A percentile compares a stretch with the other conserved stretches of the same genome.
Conservation (phyloP, 2,888 invertebrate genomes). For the Agapostemon virescens region DNA sequence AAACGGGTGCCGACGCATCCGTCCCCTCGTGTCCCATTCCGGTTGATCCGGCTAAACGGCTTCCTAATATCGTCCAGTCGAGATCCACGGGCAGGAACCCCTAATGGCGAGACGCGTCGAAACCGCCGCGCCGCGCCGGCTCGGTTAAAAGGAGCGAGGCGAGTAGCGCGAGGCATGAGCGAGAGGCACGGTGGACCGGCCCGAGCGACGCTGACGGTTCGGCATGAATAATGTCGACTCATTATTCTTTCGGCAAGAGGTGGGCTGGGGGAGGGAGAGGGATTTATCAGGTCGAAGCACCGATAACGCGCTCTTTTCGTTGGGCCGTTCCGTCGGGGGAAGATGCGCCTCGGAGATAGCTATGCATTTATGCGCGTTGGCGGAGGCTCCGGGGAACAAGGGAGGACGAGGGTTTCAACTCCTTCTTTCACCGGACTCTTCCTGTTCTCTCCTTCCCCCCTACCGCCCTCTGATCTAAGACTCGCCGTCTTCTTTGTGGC, state of each 20-base stretch:
- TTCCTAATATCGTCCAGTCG: slow-evolving; percentile 66
- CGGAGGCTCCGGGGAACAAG: slow-evolving; percentile 51
- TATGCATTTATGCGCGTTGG: slow-evolving; percentile 74
- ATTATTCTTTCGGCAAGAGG: slow-evolving; percentile 73
- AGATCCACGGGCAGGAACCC: slow-evolving; percentile 57
- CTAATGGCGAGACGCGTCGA: slow-evolving; percentile 68
- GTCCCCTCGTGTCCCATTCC: slow-evolving; percentile 50
- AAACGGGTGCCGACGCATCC: slow-evolving; percentile 55
- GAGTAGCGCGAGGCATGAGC: slow-evolving; percentile 23
- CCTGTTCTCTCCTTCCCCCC: neutral
- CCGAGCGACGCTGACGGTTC: slow-evolving; percentile 70
- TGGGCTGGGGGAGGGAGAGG: slow-evolving; percentile 51
- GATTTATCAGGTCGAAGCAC: slow-evolving; percentile 76
- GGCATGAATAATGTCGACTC: slow-evolving; percentile 77
- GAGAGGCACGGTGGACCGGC: slow-evolving; percentile 57
- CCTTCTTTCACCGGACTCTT: slow-evolving; percentile 36
- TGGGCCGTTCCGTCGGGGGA: slow-evolving; percentile 69
- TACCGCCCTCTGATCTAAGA: slow-evolving; percentile 21
- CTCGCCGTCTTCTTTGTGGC: slow-evolving; percentile 24
- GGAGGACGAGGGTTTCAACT: slow-evolving; percentile 31
- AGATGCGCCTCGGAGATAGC: slow-evolving; percentile 75
- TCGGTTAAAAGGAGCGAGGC: slow-evolving; percentile 36
- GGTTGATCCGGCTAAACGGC: slow-evolving; percentile 67
- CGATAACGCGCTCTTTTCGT: slow-evolving; percentile 77
- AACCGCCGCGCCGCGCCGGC: slow-evolving; percentile 39